Evolutionary conservation across 2,888 invertebrate genomes (phyloP).

Genomic region (Zhengitettix transpicula): DNA sequence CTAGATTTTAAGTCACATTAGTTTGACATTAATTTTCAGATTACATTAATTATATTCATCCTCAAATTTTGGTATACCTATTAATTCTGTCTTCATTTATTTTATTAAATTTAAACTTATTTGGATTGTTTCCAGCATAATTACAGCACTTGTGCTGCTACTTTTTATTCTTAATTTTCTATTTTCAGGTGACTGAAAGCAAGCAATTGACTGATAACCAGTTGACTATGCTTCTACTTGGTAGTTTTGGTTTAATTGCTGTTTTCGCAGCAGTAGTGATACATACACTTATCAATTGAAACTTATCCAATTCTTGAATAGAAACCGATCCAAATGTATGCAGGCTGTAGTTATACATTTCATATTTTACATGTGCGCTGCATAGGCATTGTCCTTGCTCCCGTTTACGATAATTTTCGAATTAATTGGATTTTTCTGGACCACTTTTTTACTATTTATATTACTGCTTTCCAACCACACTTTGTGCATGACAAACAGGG

Average conservation of each 20-base stretch:
- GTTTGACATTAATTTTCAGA: not conserved
- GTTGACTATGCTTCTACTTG: slow-evolving; percentile 43
- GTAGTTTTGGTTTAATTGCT: slow-evolving; percentile 41
- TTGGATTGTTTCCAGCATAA: not conserved
- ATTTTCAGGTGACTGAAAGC: slow-evolving; percentile 18
- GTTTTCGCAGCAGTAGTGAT: slow-evolving; percentile 42
- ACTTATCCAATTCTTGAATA: not conserved
- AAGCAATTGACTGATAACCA: slow-evolving; percentile 38
- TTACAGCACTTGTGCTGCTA: not conserved
- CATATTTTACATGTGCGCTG: not conserved
- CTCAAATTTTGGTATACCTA: not conserved
- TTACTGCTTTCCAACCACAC: slow-evolving; percentile 9
- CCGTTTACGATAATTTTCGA: not conserved
- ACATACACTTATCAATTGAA: slow-evolving; percentile 27
- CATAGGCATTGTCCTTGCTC: not conserved
- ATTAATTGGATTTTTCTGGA: slow-evolving; percentile 1
- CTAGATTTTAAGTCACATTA: not conserved
- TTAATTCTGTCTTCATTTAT: not conserved
- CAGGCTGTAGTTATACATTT: not conserved
- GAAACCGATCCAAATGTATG: not conserved
- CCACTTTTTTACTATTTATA: slow-evolving; percentile 1
- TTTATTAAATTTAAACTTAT: not conserved
- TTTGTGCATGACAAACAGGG: slow-evolving; percentile 1
- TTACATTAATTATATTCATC: not conserved
- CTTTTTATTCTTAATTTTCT: not conserved